Base-by-base conservation (phyloP, 2,797 vertebrate genomes). In the Enteromius treurensis region DNA sequence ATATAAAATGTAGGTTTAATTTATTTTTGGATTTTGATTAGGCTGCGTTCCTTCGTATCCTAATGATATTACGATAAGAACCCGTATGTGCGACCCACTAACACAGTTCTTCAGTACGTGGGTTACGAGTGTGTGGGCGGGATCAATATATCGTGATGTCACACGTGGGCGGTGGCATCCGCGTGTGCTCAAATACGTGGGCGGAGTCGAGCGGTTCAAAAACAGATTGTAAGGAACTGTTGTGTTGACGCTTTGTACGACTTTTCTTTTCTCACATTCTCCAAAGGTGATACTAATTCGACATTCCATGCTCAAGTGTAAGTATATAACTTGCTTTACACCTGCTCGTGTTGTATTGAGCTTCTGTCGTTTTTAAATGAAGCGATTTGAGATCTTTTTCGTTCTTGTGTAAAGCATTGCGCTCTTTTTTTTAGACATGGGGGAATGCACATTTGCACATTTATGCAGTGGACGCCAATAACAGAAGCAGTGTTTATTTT, bases 41-140 rank as follows among this genome's bases (percentile, higher is more conserved):
- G 34, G 34, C 34, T 32, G 32, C 3, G 32, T 32, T 32, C 26
- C 5, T 15, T 58, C 53, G 4, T 19, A 64, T 2, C 2, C 15
- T 37, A 4, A 37, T 21, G 34, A 23, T 23, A n/a, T n/a, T 19
- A 68, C 13, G 4, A 68, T 8, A 1, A 81, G 78, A 69, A 60
- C 92, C 92, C 92, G 92, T 91, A 93, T 94, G 91, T 91, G 49
- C 91, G 93, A 93, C 93, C 93, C 90, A 94, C 90, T 94, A 93
- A 94, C 93, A 94, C 91, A 92, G 70, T 90, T 93, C 15, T 90
- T 93, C 15, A 42, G 32, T 77, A 79, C 79, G 14, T 64, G 40
- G 0, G 55, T 90, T 89, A 92, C 92, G 92, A 89, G 87, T 19
- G 0, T 8, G 3, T 79, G 87, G 94, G 93, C 85, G 94, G 92